phyloP scores from a whole-genome alignment of 2,797 vertebrate genomes.

The Acrossocheilus wenchowensis region DNA sequence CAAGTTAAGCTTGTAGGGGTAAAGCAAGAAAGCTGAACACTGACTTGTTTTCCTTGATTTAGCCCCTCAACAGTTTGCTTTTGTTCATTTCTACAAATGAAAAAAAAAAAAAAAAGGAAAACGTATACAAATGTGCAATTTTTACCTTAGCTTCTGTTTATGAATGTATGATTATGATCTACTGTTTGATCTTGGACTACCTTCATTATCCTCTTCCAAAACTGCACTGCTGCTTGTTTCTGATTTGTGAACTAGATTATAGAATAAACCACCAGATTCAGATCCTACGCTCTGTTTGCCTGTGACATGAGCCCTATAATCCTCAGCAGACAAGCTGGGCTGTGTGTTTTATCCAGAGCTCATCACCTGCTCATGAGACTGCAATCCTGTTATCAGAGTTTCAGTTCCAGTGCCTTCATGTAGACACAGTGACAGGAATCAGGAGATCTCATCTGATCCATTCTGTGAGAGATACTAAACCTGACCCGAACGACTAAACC shows the following conservation, averaged over 20 bases:
- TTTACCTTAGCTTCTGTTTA: background rate
- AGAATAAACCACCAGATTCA: background rate
- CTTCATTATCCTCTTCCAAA: background rate
- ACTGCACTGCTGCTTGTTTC: background rate
- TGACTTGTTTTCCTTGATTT: background rate
- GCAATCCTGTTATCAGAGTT: slow-evolving; percentile 16
- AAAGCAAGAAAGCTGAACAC: background rate
- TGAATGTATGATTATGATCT: background rate
- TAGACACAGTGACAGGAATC: background rate
- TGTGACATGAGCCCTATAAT: slow-evolving; percentile 26
- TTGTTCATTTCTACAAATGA: background rate
- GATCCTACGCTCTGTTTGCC: background rate
- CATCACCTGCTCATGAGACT: background rate
- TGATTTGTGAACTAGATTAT: slow-evolving; percentile 20
- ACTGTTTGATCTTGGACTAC: background rate
- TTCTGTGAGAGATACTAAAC: background rate
- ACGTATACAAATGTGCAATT: background rate
- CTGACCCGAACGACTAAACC: background rate
- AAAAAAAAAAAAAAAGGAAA: background rate
- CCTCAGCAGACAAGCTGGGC: slow-evolving; percentile 8
- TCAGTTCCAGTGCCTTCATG: background rate
- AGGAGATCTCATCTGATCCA: background rate
- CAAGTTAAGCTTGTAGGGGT: background rate
- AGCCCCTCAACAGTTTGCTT: background rate
- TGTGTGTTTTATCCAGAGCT: slow-evolving; percentile 20